Percentiles rank a stretch among this genome's conserved stretches.
Conservation (phyloP, 2,797 vertebrate genomes). For the Monodelphis domestica region DNA sequence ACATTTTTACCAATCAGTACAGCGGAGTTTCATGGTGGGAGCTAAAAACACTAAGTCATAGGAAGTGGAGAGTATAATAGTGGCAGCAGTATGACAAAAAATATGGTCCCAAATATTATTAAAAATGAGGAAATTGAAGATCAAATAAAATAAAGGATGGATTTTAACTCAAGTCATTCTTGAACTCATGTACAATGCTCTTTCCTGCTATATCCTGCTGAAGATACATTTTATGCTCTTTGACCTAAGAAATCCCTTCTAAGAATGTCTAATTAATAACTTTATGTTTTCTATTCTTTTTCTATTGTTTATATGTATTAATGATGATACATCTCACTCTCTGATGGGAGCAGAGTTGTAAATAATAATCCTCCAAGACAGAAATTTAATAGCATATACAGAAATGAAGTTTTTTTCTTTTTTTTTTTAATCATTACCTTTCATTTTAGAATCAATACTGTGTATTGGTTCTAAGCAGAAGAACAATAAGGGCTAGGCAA, state of each 20-base stretch:
- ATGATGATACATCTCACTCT: not conserved
- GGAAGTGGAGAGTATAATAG: not conserved
- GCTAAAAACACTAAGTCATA: not conserved
- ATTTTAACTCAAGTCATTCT: not conserved
- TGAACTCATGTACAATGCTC: not conserved
- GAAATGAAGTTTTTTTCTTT: too few relatives aligned
- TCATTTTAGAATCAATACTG: too few relatives aligned
- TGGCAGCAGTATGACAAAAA: not conserved
- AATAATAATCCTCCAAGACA: not conserved
- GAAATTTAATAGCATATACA: not conserved
- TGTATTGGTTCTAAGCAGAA: too few relatives aligned
- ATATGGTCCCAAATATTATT: not conserved
- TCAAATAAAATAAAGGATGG: not conserved
- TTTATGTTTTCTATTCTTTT: not conserved
- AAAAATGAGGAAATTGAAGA: not conserved
- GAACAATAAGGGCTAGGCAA: too few relatives aligned
- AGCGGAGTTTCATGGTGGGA: not conserved
- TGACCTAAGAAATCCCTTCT: not conserved
- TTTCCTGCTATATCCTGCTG: not conserved
- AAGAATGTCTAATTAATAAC: not conserved
- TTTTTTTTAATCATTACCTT: too few relatives aligned
- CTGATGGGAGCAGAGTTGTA: not conserved
- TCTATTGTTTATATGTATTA: not conserved
- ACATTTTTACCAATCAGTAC: not conserved
- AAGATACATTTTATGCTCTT: not conserved